Conservation (phyloP, 2,888 invertebrate species). For the Neoaliturus tenellus region DNA sequence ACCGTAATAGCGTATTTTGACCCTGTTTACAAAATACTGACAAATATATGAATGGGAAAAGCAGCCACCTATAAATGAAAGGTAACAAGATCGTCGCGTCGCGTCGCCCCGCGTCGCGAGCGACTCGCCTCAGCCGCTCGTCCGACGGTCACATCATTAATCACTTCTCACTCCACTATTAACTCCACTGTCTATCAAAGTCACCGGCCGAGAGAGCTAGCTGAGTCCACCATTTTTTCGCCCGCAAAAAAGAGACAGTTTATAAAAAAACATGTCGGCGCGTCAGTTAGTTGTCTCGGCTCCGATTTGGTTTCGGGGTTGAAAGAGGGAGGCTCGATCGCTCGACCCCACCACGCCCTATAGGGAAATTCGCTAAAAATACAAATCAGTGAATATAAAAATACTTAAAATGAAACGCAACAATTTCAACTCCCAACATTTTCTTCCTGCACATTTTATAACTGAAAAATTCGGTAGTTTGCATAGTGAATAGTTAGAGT, state of each 20-base stretch:
- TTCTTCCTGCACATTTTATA: too few species aligned
- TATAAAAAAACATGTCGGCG: constrained; percentile 56
- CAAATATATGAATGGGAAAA: not conserved
- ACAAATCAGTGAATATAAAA: too few species aligned
- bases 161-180: constrained; percentile 36
- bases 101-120: too few species aligned
- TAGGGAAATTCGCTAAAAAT: too few species aligned
- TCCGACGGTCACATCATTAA: constrained; percentile 2
- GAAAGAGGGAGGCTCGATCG: constrained; percentile 46
- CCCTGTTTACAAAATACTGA: too few species aligned
- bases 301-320: constrained; percentile 54
- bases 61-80: not conserved
- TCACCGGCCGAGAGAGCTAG: constrained; percentile 34
- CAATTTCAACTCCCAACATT: too few species aligned
- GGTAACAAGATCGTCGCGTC: not conserved
- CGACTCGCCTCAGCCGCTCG: not conserved
- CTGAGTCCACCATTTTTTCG: constrained; percentile 39
- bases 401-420: too few species aligned
- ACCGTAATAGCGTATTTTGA: too few species aligned
- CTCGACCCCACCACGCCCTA: constrained; percentile 37
- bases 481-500: too few species aligned
- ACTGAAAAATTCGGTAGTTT: too few species aligned
- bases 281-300: constrained; percentile 49
- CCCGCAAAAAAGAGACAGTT: constrained; percentile 52
- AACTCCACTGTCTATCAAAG: constrained; percentile 46